Base-by-base conservation (phyloP, 2,113 vertebrate species). In the Sorex araneus region DNA sequence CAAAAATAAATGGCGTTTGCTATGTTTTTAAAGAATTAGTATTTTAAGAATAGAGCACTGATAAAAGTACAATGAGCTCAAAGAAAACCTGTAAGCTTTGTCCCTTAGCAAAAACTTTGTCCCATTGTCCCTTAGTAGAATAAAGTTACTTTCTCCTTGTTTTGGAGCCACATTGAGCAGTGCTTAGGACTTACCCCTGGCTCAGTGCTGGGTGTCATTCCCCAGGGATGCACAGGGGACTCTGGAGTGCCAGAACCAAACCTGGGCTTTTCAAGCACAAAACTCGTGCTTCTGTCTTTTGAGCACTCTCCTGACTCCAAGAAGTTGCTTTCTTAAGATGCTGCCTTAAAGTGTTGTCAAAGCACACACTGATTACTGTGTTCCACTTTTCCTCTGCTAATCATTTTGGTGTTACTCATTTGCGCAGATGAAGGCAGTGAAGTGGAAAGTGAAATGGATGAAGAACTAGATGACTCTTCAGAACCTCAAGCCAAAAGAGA, bases 371-470 rank as follows among this genome's bases (percentile, higher is more conserved):
- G 77, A 60, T 73, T 18, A 18, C 74, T 21, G 8, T 69, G 36
- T 76, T 36, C 77, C 45, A 10, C 0, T 86, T 36, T 67, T 82
- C 73, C 91, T 93, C 87, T 83, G 63, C n/a, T 94, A 60, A 71
- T 89, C n/a, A 81, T 84, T 70, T 97, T 96, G 90, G 80, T 94
- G 66, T 97, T 94, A 4, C 97, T 97, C 97, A 92, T 98, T 94
- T 97, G 90, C 98, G 90, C 97, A 98, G 98, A 98, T 98, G 98
- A 98, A 95, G 98, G 98, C 96, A 98, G 98, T 11, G 98, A 98
- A 97, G 98, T 98, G 82, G 98, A 98, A 94, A 98, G 98, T 73
- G 98, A 98, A 95, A 98, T 98, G 97, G 98, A 98, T 69, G 98
- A 98, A 97, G 98, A 98, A 79, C 95, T 98, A 93, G 98, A 98